phyloP scores from a whole-genome alignment of 1,140 invertebrate species.

The Scylla paramamosain region DNA sequence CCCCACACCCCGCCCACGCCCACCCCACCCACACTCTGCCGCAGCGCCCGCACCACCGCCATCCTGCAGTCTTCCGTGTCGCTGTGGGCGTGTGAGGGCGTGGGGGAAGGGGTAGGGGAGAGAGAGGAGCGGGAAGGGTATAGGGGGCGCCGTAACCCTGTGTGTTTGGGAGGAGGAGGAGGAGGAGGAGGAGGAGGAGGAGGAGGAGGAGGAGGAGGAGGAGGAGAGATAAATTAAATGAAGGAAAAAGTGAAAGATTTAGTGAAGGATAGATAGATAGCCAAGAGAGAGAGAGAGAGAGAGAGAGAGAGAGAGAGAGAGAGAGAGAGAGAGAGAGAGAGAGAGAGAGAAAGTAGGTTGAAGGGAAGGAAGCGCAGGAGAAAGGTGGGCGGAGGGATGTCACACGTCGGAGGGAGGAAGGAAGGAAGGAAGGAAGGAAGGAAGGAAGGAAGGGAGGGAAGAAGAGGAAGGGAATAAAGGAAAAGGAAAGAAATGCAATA shows the following conservation, averaged over 20 bases:
- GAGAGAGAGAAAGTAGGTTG: not conserved
- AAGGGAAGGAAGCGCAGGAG: not conserved
- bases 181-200: not conserved
- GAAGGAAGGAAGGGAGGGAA: not conserved
- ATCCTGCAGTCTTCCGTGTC: conserved; percentile 34
- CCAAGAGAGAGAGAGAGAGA: not conserved
- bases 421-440: not conserved
- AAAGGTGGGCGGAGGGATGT: not conserved
- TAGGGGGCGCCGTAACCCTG: conserved; percentile 37
- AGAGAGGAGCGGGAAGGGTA: conserved; percentile 25
- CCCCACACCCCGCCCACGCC: conserved; percentile 8
- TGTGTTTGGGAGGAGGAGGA: not conserved
- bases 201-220: not conserved
- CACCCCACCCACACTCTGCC: not conserved
- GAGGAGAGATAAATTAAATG: too few species aligned
- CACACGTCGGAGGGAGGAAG: not conserved
- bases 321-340: not conserved
- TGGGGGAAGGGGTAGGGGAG: conserved; percentile 23
- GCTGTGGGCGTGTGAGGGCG: not conserved
- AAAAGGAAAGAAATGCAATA: not conserved
- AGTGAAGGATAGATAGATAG: not conserved
- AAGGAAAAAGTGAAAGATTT: not conserved
- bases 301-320: too few species aligned
- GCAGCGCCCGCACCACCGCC: conserved; percentile 44
- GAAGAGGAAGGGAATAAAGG: not conserved